A percentile compares a stretch with the other conserved stretches of the same genome.
phyloP scores from a whole-genome alignment of 2,797 vertebrate species.

The Sebastes paucispinis region DNA sequence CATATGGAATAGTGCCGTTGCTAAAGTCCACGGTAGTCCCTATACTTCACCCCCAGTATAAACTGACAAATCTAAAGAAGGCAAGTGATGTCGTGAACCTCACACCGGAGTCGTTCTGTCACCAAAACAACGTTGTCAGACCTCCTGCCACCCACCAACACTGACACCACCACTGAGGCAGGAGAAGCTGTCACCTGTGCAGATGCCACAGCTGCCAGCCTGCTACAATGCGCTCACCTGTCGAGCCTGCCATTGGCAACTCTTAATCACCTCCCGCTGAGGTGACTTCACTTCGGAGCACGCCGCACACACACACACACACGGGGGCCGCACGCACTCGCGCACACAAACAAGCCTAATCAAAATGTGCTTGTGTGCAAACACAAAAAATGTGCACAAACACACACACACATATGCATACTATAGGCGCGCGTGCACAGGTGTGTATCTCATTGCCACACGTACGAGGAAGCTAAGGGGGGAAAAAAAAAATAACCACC shows the following conservation, averaged over 20 bases:
- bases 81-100: slow-evolving; percentile 74
- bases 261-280: slow-evolving; percentile 76
- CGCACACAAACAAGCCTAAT: slow-evolving; percentile 73
- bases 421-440: slow-evolving; percentile 1
- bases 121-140: slow-evolving; percentile 77
- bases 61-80: slow-evolving; percentile 74
- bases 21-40: slow-evolving; percentile 43
- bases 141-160: slow-evolving; percentile 73
- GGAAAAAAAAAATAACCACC: slow-evolving; percentile 52
- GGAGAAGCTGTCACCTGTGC: slow-evolving; percentile 77
- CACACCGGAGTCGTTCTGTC: slow-evolving; percentile 75
- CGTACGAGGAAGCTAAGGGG: slow-evolving; percentile 26
- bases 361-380: slow-evolving; percentile 64
- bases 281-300: slow-evolving; percentile 66
- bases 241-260: slow-evolving; percentile 77
- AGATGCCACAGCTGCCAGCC: slow-evolving; percentile 76
- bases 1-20: slow-evolving; percentile 37
- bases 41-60: slow-evolving; percentile 52
- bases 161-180: slow-evolving; percentile 70
- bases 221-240: slow-evolving; percentile 75
- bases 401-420: not conserved
- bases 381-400: slow-evolving; percentile 46
- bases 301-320: slow-evolving; percentile 25
- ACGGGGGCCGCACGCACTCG: slow-evolving; percentile 17
- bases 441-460: slow-evolving; percentile 59